Evolutionary conservation across 2,797 vertebrate genomes (phyloP).

Genomic region (Lycodopsis pacificus): DNA sequence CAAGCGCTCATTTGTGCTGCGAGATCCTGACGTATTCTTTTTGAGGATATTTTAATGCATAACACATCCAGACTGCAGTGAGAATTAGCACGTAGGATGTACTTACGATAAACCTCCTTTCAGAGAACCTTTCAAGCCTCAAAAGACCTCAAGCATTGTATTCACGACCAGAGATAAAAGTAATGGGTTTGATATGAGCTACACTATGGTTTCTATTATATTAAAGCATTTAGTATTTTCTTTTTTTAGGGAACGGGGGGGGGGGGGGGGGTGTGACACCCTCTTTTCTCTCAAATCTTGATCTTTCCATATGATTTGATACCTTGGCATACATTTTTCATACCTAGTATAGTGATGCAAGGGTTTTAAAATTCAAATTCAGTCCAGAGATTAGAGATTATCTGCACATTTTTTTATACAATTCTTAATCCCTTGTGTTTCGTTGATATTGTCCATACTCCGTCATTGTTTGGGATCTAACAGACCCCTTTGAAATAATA

Average conservation of each 20-base stretch:
- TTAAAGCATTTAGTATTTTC: conserved; percentile 18
- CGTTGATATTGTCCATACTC: not conserved
- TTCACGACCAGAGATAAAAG: conserved; percentile 47
- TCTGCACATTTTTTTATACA: not conserved
- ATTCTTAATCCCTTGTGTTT: not conserved
- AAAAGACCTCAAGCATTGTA: conserved; percentile 22
- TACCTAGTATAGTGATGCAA: not conserved
- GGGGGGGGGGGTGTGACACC: not conserved
- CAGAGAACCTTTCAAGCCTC: conserved; percentile 51
- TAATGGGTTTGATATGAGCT: conserved; percentile 40
- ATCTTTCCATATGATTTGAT: not conserved
- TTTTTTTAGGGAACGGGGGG: not conserved
- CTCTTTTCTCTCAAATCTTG: not conserved
- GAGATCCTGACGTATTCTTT: conserved; percentile 64
- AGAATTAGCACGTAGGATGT: conserved; percentile 55
- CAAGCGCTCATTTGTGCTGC: conserved; percentile 52
- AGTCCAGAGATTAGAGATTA: not conserved
- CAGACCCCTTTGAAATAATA: not conserved
- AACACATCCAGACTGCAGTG: conserved; percentile 48
- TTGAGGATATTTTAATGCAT: conserved; percentile 72
- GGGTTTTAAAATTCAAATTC: not conserved
- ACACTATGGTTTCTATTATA: conserved; percentile 13
- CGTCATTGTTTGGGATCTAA: too few relatives aligned
- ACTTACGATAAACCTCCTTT: conserved; percentile 60
- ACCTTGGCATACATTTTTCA: not conserved